Evolutionary conservation across 2,888 invertebrate genomes (phyloP).

Genomic region (Tetrapedia diversipes): DNA sequence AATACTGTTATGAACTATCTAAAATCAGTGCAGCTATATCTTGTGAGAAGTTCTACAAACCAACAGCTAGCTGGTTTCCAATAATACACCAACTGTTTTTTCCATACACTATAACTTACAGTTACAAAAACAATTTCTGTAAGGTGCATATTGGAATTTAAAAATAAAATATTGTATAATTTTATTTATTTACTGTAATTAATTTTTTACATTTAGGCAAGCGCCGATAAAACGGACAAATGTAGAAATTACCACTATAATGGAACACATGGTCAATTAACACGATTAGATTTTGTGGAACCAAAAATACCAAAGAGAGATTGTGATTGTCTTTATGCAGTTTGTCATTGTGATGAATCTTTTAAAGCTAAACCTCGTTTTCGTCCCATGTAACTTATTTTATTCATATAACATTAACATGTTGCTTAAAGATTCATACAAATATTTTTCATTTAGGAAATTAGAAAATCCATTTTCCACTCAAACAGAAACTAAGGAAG

Average conservation of each 20-base stretch:
- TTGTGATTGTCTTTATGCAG: slow-evolving; percentile 20
- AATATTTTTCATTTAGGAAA: slow-evolving; percentile 4
- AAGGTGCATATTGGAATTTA: slow-evolving; percentile 39
- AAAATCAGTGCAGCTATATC: slow-evolving; percentile 61
- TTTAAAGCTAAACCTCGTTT: not conserved
- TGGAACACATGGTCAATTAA: not conserved
- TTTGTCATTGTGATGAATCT: slow-evolving; percentile 16
- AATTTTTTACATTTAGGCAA: slow-evolving; percentile 7
- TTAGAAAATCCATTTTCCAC: not conserved
- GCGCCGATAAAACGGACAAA: not conserved
- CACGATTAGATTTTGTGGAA: not conserved
- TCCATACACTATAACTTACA: slow-evolving; percentile 33
- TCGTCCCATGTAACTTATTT: slow-evolving; percentile 31
- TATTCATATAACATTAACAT: not conserved
- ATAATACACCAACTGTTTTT: slow-evolving; percentile 55
- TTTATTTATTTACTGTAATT: not conserved
- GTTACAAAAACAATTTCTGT: slow-evolving; percentile 15
- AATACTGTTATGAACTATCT: slow-evolving; percentile 60
- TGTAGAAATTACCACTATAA: not conserved
- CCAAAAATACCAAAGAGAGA: not conserved
- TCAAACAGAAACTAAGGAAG: not conserved
- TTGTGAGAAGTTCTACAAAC: slow-evolving; percentile 57
- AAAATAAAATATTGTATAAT: not conserved
- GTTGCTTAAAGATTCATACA: not conserved
- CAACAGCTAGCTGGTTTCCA: slow-evolving; percentile 54